phyloP scores from a whole-genome alignment of 1,140 invertebrate genomes.

The Grapholita molesta region DNA sequence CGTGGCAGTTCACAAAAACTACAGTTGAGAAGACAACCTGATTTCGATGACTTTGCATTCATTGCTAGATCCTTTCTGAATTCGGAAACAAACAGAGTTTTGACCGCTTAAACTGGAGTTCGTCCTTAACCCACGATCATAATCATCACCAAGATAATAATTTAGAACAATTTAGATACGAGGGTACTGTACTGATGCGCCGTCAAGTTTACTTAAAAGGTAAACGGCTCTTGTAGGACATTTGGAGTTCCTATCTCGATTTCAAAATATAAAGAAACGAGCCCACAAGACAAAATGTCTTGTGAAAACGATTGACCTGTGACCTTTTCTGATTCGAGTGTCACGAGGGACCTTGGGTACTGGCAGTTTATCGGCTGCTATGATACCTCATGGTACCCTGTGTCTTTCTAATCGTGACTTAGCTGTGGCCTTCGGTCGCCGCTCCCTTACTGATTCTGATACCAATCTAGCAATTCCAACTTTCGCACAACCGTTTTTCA shows the following conservation, averaged over 20 bases:
- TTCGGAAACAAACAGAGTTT: no score
- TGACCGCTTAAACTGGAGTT: no score
- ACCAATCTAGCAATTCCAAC: constrained; percentile 27
- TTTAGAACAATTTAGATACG: no score
- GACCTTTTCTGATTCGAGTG: constrained; percentile 45
- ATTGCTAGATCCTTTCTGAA: no score
- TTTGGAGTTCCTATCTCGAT: not conserved
- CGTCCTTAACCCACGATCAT: no score
- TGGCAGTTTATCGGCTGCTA: constrained; percentile 5
- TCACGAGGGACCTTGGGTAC: constrained; percentile 54
- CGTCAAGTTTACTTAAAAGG: no score
- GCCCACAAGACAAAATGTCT: constrained; percentile 26
- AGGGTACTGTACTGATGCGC: no score
- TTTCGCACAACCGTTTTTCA: not conserved
- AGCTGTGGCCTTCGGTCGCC: constrained; percentile 43
- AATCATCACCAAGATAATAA: no score
- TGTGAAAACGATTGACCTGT: constrained; percentile 33
- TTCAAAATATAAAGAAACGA: not conserved
- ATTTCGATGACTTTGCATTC: no score
- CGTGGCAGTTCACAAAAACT: no score
- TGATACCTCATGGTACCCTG: not conserved
- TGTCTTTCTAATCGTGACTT: constrained; percentile 46
- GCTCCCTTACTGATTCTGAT: constrained; percentile 47
- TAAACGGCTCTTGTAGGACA: not conserved
- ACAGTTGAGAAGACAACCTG: no score